Conservation (phyloP, 2,113 vertebrate species). For the Indicator indicator region DNA sequence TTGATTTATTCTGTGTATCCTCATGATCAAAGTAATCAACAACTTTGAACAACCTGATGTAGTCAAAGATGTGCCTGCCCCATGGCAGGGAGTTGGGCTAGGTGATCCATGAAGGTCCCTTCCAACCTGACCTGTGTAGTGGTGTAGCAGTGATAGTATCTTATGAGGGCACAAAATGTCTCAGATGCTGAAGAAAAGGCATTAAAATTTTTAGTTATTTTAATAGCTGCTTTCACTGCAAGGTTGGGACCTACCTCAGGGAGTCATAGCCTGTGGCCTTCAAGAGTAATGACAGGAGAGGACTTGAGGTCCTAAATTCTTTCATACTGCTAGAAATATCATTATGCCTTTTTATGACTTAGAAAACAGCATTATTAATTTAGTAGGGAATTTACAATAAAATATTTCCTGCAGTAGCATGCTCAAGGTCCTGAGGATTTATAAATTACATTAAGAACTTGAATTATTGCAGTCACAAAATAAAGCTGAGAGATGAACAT, state of each 20-base stretch:
- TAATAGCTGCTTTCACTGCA: neutral
- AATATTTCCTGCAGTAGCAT: slow-evolving; percentile 20
- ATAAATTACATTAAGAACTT: slow-evolving; percentile 48
- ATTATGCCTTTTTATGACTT: slow-evolving; percentile 18
- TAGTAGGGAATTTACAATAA: slow-evolving; percentile 38
- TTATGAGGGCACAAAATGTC: neutral
- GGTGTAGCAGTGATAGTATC: neutral
- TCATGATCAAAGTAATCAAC: neutral
- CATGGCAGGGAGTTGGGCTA: rapidly evolving
- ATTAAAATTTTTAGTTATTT: neutral
- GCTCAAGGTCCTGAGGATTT: slow-evolving; percentile 27
- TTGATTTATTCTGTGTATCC: neutral
- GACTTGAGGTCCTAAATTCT: slow-evolving; percentile 4
- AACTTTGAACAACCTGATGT: neutral
- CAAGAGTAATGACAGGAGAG: neutral
- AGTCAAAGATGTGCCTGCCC: neutral
- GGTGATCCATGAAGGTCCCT: neutral
- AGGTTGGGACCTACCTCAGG: neutral
- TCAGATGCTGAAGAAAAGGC: neutral
- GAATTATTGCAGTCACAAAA: slow-evolving; percentile 28
- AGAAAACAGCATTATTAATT: slow-evolving; percentile 60
- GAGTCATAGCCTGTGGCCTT: neutral
- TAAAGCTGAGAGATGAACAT: slow-evolving; percentile 6
- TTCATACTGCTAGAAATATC: neutral
- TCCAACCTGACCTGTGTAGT: neutral